These are phyloP conservation scores for Meteorus sp. DNA, from an alignment of 1,140 invertebrate genomes.

Conservation along the genomic window DNA sequence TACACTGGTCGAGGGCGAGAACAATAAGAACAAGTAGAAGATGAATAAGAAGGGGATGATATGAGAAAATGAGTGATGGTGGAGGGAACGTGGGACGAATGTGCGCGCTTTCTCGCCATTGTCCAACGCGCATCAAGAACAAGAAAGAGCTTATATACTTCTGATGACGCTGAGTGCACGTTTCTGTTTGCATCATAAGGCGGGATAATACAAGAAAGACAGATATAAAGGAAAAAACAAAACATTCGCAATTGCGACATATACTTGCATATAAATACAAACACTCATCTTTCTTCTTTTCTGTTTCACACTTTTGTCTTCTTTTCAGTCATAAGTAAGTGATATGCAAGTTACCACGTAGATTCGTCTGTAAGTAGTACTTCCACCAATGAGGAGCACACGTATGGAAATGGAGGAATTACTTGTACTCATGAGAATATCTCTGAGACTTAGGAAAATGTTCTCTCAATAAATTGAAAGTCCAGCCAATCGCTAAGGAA, in stretches of 20 bases:
- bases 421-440: background rate
- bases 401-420: background rate
- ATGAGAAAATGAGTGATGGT: slow-evolving; percentile 17
- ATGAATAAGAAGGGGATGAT: slow-evolving; percentile 12
- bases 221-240: slow-evolving; percentile 23
- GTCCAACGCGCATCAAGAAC: slow-evolving; percentile 47
- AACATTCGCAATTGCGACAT: background rate
- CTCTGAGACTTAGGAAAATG: background rate
- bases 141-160: slow-evolving; percentile 45
- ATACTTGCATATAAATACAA: too few species aligned
- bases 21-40: slow-evolving; percentile 9
- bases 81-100: slow-evolving; percentile 24
- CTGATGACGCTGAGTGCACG: slow-evolving; percentile 36
- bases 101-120: slow-evolving; percentile 45
- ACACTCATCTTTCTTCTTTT: too few species aligned
- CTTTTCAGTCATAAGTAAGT: slow-evolving; percentile 41
- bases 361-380: slow-evolving; percentile 54
- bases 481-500: too few species aligned
- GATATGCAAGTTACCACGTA: slow-evolving; percentile 36
- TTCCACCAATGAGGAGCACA: slow-evolving; percentile 36
- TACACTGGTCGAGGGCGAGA: too few species aligned
- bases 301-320: slow-evolving; percentile 29
- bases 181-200: slow-evolving; percentile 19
- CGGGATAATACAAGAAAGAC: too few species aligned
- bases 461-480: too few species aligned